Conservation (phyloP, 2,113 vertebrate genomes). For the Brienomyrus brachyistius region DNA sequence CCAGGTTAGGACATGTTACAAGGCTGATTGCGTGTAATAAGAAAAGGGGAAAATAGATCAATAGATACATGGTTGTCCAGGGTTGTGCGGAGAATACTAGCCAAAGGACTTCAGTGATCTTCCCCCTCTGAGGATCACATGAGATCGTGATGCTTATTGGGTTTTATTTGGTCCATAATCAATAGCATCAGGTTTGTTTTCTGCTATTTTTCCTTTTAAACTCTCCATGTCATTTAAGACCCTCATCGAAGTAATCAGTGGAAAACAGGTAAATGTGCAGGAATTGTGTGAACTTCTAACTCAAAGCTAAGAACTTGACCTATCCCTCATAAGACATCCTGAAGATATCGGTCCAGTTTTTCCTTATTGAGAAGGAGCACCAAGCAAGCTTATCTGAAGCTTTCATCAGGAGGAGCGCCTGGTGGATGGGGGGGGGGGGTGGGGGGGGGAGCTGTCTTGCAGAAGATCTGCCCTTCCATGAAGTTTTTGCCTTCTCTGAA, state of each 20-base stretch:
- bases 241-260: not conserved
- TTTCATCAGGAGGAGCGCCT: not conserved
- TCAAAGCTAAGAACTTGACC: not conserved
- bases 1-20: not conserved
- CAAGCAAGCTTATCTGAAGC: not conserved
- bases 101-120: not conserved
- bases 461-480: not conserved
- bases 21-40: not conserved
- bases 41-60: not conserved
- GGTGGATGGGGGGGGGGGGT: not conserved
- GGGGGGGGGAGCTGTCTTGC: not conserved
- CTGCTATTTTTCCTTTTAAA: not conserved
- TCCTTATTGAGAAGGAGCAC: not conserved
- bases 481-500: not conserved
- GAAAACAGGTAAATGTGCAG: not conserved
- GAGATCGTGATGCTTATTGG: not conserved
- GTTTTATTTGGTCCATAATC: constrained; percentile 17
- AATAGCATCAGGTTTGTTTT: not conserved
- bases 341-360: not conserved
- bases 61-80: not conserved
- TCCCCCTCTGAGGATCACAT: constrained; percentile 8
- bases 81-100: not conserved
- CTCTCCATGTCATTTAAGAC: not conserved
- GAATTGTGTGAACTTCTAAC: not conserved
- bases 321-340: not conserved